phyloP scores from a whole-genome alignment of 2,888 invertebrate genomes.

The Lampropteryx suffumata region DNA sequence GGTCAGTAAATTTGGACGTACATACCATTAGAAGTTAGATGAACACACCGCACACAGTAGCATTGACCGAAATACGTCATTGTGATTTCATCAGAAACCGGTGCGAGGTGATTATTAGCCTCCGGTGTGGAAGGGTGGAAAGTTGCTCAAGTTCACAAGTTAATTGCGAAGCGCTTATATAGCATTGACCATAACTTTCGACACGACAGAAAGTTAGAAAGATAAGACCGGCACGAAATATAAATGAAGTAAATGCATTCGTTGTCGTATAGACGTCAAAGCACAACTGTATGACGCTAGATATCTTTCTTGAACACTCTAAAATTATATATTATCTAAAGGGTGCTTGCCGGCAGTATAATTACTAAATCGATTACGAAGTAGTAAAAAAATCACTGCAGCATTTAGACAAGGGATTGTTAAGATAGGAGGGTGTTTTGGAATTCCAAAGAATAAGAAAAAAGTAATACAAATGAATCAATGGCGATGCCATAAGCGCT shows the following conservation, averaged over 20 bases:
- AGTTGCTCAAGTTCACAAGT: constrained; percentile 20
- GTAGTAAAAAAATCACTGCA: too few relatives aligned
- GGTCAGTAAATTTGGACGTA: constrained; percentile 6
- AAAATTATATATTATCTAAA: too few relatives aligned
- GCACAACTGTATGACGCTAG: too few relatives aligned
- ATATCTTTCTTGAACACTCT: too few relatives aligned
- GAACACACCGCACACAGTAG: constrained; percentile 54
- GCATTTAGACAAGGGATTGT: too few relatives aligned
- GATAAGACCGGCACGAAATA: background rate
- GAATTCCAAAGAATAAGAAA: too few relatives aligned
- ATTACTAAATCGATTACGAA: too few relatives aligned
- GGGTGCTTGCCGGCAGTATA: too few relatives aligned
- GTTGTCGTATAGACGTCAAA: too few relatives aligned
- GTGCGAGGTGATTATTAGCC: constrained; percentile 18
- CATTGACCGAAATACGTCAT: constrained; percentile 68
- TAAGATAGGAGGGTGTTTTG: too few relatives aligned
- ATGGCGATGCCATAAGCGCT: too few relatives aligned
- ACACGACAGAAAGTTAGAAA: background rate
- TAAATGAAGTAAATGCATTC: background rate
- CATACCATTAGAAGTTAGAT: constrained; percentile 39
- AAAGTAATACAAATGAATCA: too few relatives aligned
- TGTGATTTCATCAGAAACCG: constrained; percentile 28
- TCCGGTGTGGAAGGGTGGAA: constrained; percentile 24
- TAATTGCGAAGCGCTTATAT: constrained; percentile 7
- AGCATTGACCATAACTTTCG: constrained; percentile 8